Conservation (phyloP, 2,797 vertebrate genomes). For the Tiaroga cobitis region DNA sequence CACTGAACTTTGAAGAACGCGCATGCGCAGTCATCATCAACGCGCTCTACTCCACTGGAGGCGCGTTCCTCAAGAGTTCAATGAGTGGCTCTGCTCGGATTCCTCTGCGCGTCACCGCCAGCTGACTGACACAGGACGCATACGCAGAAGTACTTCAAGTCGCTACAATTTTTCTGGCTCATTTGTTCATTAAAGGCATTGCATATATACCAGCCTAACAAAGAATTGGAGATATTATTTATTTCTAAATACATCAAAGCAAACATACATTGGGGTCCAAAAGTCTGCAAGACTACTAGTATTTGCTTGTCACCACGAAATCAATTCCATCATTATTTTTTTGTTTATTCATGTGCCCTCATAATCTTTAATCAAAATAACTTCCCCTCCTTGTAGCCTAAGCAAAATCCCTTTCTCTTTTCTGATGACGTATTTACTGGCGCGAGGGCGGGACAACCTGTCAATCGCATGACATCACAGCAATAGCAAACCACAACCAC, state of each 20-base stretch:
- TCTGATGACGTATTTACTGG: too few species aligned
- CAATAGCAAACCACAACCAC: background rate
- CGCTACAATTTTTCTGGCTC: too few species aligned
- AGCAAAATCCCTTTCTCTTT: too few species aligned
- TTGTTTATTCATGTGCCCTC: background rate
- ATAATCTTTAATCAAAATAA: background rate
- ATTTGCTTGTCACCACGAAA: background rate
- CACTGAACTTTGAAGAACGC: background rate
- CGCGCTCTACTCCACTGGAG: background rate
- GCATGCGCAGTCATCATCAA: slow-evolving; percentile 17
- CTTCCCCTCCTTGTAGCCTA: background rate
- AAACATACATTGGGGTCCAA: background rate
- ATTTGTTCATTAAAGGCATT: background rate
- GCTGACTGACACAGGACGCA: slow-evolving; percentile 36
- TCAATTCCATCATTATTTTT: background rate
- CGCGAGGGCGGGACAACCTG: background rate
- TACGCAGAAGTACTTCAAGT: slow-evolving; percentile 55
- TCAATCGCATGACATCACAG: background rate
- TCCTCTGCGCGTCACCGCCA: slow-evolving; percentile 67
- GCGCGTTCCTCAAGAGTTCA: slow-evolving; percentile 39
- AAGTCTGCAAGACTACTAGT: background rate
- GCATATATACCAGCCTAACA: background rate
- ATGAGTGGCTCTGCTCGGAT: slow-evolving; percentile 49
- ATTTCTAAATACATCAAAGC: background rate
- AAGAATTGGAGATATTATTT: background rate